A percentile compares a stretch with the other conserved stretches of the same genome.
Conservation (phyloP, 1,140 invertebrate genomes). For the Hypsibius dujardini region DNA sequence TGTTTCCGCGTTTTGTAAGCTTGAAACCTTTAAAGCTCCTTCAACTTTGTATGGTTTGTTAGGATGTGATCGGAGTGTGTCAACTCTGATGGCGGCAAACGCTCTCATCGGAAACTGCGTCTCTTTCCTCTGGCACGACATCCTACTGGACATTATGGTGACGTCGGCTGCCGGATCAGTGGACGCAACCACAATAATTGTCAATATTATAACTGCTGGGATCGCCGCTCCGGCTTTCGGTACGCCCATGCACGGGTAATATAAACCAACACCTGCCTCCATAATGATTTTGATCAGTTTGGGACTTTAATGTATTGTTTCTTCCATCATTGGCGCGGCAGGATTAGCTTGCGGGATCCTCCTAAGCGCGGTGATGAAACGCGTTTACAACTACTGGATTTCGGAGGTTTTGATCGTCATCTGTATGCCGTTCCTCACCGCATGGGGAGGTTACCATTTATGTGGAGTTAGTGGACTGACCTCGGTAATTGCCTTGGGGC, state of each 20-base stretch:
- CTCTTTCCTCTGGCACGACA: not conserved
- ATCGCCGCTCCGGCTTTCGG: conserved; percentile 10
- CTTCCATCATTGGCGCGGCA: not conserved
- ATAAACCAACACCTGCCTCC: not conserved
- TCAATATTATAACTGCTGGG: not conserved
- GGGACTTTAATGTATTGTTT: too few relatives aligned
- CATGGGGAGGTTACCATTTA: not conserved
- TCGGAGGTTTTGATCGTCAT: conserved; percentile 2
- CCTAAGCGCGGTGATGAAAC: not conserved
- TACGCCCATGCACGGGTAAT: not conserved
- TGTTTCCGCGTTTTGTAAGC: not conserved
- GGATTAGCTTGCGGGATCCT: not conserved
- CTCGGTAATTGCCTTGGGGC: not conserved
- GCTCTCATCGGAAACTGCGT: not conserved
- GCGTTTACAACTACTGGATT: conserved; percentile 2
- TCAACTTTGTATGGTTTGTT: not conserved
- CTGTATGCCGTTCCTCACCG: not conserved
- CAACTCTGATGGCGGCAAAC: not conserved
- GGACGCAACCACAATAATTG: not conserved
- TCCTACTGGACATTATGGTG: not conserved
- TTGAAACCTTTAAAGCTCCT: not conserved
- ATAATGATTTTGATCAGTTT: not conserved
- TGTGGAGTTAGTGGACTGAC: not conserved
- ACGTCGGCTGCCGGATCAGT: not conserved
- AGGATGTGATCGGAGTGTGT: not conserved